Base-by-base conservation (phyloP, 2,113 vertebrate species). In the Sapayoa aenigma region DNA sequence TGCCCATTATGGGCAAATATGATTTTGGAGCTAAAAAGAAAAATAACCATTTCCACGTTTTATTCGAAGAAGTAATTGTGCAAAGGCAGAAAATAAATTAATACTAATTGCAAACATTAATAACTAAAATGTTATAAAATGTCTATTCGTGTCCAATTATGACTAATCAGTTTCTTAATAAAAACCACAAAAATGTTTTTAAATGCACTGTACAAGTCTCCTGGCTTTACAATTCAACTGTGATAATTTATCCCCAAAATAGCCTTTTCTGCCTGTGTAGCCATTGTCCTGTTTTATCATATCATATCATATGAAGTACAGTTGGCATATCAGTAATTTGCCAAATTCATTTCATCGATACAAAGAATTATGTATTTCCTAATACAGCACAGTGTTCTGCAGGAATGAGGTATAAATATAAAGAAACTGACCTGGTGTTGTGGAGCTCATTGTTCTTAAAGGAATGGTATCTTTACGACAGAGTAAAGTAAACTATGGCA, bases 361-460 rank as follows among this genome's bases (percentile, higher is more conserved):
- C 44, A 84, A 88, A 88, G 21, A 60, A 63, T 63, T 87, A 44
- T 4, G 3, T 22, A 41, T 27, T 58, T 66, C 23, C 27, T 74
- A 63, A 55, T 2, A 59, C 24, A 52, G 33, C 18, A 76, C 13
- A 42, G 28, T 14, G 20, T 55, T 83, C 37, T 86, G 56, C 68
- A 78, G 6, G 6, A 42, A 14, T 47, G 53, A 90, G 28, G 49
- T 79, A 73, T 42, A 52, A 88, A 89, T 25, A 68, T 12, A 74
- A 84, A 49, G 14, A 82, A 78, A 98, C 98, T 96, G 80, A 98
- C 98, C 98, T 72, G 98, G 97, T 75, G 97, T 96, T 84, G 98
- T 98, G 21, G 98, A 98, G 95, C 97, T 98, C 98, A 98, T 98
- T 68, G 77, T 95, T 97, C 80, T 67, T 77, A 91, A 89, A 30